Conservation (phyloP, 1,140 invertebrate species). For the Euglossa dilemma region DNA sequence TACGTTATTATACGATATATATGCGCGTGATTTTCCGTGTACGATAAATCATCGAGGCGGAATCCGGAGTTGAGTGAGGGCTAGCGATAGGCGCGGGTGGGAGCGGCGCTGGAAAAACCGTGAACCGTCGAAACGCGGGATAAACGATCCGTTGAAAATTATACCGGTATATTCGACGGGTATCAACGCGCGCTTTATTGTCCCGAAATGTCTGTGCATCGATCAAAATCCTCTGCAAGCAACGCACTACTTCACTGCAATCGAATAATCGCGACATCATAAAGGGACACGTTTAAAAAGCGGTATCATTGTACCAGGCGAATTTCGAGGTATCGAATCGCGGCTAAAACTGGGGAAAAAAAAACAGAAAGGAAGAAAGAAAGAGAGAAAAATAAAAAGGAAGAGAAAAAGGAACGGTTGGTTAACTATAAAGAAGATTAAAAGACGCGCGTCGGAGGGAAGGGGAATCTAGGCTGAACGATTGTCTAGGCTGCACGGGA, state of each 20-base stretch:
- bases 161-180: conserved; percentile 51
- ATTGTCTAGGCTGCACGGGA: background rate
- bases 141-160: conserved; percentile 53
- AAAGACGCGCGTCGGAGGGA: background rate
- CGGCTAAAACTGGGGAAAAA: background rate
- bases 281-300: background rate
- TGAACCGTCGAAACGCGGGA: conserved; percentile 40
- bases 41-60: conserved; percentile 39
- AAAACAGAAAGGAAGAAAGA: background rate
- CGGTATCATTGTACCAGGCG: background rate
- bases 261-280: conserved; percentile 27
- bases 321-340: background rate
- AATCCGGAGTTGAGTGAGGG: too few species aligned
- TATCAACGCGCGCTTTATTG: conserved; percentile 44
- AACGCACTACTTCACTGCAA: background rate
- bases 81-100: background rate
- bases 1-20: conserved; percentile 40
- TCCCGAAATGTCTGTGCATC: conserved; percentile 38
- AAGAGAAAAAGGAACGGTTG: background rate
- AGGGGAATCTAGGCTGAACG: too few species aligned
- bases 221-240: conserved; percentile 37
- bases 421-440: background rate
- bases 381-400: background rate
- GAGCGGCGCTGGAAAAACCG: conserved; percentile 3
- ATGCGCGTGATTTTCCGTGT: conserved; percentile 33